Percentiles rank a stretch among this genome's conserved stretches.
These are phyloP conservation scores for Cheilosia grossa DNA, from an alignment of 2,888 invertebrate species.

Conservation along the genomic window DNA sequence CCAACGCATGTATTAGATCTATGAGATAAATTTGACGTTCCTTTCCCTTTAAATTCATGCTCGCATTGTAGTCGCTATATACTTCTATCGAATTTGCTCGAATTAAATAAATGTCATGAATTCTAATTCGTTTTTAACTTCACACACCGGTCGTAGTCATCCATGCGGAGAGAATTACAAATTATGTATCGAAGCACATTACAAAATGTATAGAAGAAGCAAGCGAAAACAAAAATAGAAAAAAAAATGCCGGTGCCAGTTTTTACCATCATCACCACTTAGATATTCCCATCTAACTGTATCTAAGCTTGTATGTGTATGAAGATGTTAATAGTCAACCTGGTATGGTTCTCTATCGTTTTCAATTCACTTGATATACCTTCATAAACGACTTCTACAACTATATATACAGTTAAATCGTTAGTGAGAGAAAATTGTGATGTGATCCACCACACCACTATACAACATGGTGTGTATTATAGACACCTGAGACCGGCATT, in stretches of 20 bases:
- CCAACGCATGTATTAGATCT: background rate
- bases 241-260: conserved; percentile 60
- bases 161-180: conserved; percentile 58
- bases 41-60: conserved; percentile 1
- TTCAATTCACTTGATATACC: conserved; percentile 42
- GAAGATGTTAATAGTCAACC: conserved; percentile 49
- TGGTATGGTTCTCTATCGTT: conserved; percentile 34
- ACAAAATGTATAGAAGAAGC: background rate
- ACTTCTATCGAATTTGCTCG: conserved; percentile 39
- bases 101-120: conserved; percentile 65
- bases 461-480: too few species aligned
- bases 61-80: conserved; percentile 4
- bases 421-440: conserved; percentile 28
- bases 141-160: conserved; percentile 43
- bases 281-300: conserved; percentile 65
- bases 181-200: conserved; percentile 36
- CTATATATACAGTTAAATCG: conserved; percentile 40
- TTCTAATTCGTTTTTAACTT: conserved; percentile 45
- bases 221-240: background rate
- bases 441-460: conserved; percentile 52
- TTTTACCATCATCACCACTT: conserved; percentile 41
- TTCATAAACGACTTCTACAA: conserved; percentile 41
- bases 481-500: conserved; percentile 56
- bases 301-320: conserved; percentile 47
- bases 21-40: background rate